Conservation (phyloP, 53 echinoderm and acorn worm species). For the Arbacia lixula region DNA sequence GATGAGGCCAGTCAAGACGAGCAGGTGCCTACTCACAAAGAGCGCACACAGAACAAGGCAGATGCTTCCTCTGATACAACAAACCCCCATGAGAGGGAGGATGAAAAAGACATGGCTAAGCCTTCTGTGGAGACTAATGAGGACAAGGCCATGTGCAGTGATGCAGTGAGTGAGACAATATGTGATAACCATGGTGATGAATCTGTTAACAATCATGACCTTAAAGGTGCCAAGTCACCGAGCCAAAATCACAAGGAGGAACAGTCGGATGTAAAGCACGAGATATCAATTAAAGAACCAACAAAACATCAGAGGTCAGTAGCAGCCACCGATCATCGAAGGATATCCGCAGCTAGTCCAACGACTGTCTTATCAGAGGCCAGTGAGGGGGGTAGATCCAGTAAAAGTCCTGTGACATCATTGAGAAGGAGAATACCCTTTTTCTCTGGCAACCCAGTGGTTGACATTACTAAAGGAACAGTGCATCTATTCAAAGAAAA, state of each 20-base stretch:
- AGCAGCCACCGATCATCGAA: conserved; percentile 17
- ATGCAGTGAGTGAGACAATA: conserved; percentile 43
- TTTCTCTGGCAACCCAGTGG: conserved; percentile 91
- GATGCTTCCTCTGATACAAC: too few species aligned
- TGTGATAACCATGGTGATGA: conserved; percentile 26
- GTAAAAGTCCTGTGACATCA: conserved; percentile 64
- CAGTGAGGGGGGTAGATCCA: conserved; percentile 48
- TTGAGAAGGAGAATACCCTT: conserved; percentile 70
- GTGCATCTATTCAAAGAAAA: conserved; percentile 98
- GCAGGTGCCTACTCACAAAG: too few species aligned
- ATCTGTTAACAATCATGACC: background rate
- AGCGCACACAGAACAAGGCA: too few species aligned
- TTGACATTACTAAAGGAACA: conserved; percentile 94
- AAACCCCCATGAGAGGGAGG: too few species aligned
- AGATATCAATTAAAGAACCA: conserved; percentile 14
- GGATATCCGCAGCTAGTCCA: conserved; percentile 32
- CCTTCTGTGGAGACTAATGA: too few species aligned
- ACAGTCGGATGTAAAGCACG: background rate
- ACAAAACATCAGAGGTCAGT: too few species aligned
- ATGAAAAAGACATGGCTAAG: too few species aligned
- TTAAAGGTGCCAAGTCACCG: conserved; percentile 5
- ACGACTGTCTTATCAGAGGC: conserved; percentile 40
- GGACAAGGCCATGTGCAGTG: conserved; percentile 18
- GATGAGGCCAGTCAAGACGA: too few species aligned
- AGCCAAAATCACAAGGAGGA: conserved; percentile 2